Evolutionary conservation across 2,888 invertebrate species (phyloP).

Genomic region (Nomada fucata): DNA sequence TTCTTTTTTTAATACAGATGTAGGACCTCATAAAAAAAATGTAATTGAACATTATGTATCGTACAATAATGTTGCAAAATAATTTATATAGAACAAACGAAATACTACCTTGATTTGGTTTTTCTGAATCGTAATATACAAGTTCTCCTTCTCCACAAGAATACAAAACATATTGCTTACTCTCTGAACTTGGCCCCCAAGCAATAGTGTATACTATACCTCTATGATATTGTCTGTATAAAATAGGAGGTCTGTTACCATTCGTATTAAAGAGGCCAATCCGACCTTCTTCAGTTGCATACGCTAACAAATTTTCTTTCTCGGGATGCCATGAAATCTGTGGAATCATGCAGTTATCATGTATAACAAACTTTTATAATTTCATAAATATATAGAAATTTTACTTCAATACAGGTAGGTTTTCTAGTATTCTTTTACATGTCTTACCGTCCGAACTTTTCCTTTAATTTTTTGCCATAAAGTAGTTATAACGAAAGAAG

Average conservation of each 20-base stretch:
- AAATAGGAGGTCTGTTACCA: slow-evolving; percentile 83
- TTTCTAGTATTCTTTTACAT: neutral
- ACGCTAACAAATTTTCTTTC: slow-evolving; percentile 91
- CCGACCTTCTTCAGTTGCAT: slow-evolving; percentile 93
- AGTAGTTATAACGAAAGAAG: slow-evolving; percentile 84
- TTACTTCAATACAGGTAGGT: neutral
- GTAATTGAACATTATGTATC: slow-evolving; percentile 12
- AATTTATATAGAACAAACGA: slow-evolving; percentile 30
- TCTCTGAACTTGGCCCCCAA: slow-evolving; percentile 86
- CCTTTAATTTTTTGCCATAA: slow-evolving; percentile 89
- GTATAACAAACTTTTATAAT: neutral
- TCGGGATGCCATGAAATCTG: slow-evolving; percentile 93
- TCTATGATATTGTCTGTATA: slow-evolving; percentile 87
- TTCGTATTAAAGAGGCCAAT: slow-evolving; percentile 88
- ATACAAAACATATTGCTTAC: slow-evolving; percentile 85
- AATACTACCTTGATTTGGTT: slow-evolving; percentile 84
- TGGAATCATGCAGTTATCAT: slow-evolving; percentile 1
- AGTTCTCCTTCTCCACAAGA: slow-evolving; percentile 88
- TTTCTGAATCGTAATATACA: slow-evolving; percentile 85
- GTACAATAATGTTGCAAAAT: slow-evolving; percentile 24
- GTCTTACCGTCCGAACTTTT: slow-evolving; percentile 88
- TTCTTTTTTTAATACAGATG: slow-evolving; percentile 73
- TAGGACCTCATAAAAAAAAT: slow-evolving; percentile 67
- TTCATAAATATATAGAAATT: neutral
- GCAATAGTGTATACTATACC: slow-evolving; percentile 87